Conservation (phyloP, 2,113 vertebrate species). For the Peromyscus maniculatus region DNA sequence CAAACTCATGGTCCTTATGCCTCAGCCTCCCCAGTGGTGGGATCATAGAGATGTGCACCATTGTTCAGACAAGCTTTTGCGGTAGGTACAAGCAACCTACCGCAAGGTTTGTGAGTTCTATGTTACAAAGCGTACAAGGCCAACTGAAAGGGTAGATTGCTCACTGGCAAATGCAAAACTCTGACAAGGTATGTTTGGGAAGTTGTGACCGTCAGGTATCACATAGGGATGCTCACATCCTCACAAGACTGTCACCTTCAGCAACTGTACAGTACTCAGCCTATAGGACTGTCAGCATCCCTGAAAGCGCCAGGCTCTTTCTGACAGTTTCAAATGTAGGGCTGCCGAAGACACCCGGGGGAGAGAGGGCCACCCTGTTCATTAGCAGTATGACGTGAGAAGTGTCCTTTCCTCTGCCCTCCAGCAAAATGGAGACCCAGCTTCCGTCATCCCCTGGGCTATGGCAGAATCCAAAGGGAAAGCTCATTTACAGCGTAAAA, state of each 20-base stretch:
- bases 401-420: background rate
- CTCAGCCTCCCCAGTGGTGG: background rate
- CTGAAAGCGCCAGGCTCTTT: background rate
- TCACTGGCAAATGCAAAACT: background rate
- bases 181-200: background rate
- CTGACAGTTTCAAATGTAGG: background rate
- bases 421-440: background rate
- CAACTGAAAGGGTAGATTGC: background rate
- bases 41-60: background rate
- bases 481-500: background rate
- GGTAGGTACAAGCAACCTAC: background rate
- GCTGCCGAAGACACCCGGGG: background rate
- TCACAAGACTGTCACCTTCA: background rate
- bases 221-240: rapidly evolving
- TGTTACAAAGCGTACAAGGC: no score
- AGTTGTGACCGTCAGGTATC: background rate
- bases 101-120: no score
- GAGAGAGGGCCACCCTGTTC: background rate
- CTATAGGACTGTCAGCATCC: background rate
- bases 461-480: background rate
- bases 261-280: background rate
- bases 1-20: background rate
- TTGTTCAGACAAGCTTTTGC: background rate
- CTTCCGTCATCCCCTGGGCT: background rate
- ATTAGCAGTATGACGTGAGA: background rate